Percentiles rank a stretch among this genome's conserved stretches.
Evolutionary conservation across 2,113 vertebrate genomes (phyloP).

Genomic region (Anolis sagrei): DNA sequence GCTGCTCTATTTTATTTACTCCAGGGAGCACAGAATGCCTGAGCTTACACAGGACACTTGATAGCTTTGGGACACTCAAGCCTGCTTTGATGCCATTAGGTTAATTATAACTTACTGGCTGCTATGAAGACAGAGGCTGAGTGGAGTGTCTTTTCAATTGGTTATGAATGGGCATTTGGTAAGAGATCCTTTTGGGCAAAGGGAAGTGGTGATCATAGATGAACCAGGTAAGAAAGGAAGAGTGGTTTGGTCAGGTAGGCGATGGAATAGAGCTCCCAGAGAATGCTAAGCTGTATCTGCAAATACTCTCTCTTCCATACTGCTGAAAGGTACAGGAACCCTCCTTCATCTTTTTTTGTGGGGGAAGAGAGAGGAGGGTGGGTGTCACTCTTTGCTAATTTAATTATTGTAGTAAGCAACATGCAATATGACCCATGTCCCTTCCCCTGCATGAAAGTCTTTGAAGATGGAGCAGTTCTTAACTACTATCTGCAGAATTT

Average conservation of each 20-base stretch:
- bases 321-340: background rate
- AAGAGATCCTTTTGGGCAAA: background rate
- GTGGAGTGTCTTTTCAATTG: background rate
- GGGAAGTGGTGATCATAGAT: background rate
- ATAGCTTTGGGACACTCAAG: constrained; percentile 11
- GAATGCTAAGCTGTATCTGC: background rate
- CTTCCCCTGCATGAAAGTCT: too few relatives aligned
- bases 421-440: too few relatives aligned
- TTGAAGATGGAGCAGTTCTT: too few relatives aligned
- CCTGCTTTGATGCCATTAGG: constrained; percentile 17
- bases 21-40: background rate
- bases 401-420: too few relatives aligned
- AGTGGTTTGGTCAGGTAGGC: background rate
- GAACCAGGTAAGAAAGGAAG: background rate
- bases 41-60: background rate
- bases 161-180: background rate
- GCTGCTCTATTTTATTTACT: background rate
- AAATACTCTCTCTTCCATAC: background rate
- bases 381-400: too few relatives aligned
- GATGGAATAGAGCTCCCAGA: background rate
- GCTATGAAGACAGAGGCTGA: background rate
- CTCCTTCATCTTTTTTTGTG: background rate
- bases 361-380: background rate
- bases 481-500: too few relatives aligned
- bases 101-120: constrained; percentile 18